Evolutionary conservation across 2,113 vertebrate species (phyloP).

Genomic region (Illadopsis cleaveri): DNA sequence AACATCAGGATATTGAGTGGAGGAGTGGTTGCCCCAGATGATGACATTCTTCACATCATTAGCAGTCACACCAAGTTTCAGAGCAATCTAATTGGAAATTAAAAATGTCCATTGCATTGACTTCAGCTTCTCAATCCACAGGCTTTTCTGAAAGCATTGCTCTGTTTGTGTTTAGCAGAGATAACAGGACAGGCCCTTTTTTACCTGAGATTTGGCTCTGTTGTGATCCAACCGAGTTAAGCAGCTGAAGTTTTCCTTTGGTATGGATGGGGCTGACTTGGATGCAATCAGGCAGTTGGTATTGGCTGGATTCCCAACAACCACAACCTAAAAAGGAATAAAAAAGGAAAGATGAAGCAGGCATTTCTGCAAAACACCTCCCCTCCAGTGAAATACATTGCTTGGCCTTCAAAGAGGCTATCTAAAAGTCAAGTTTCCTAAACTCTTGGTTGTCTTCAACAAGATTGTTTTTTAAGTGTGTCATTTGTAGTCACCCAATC

Average conservation of each 20-base stretch:
- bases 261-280: constrained; percentile 94
- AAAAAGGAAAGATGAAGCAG: neutral
- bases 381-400: neutral
- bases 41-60: constrained; percentile 93
- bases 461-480: neutral
- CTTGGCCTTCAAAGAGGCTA: neutral
- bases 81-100: constrained; percentile 82
- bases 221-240: constrained; percentile 98
- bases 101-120: neutral
- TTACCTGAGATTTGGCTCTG: constrained; percentile 92
- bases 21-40: constrained; percentile 99
- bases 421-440: neutral
- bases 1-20: constrained; percentile 95
- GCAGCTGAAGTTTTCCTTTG: constrained; percentile 98
- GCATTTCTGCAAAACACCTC: neutral
- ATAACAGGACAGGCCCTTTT: neutral
- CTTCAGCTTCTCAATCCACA: neutral
- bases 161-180: neutral
- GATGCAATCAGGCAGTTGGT: constrained; percentile 96
- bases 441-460: neutral
- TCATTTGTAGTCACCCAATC: rapidly evolving
- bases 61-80: constrained; percentile 84
- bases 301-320: constrained; percentile 97
- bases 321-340: constrained; percentile 80
- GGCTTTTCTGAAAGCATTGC: neutral